Evolutionary conservation across 2,113 vertebrate genomes (phyloP).

Genomic region (Ploceus nigricollis): DNA sequence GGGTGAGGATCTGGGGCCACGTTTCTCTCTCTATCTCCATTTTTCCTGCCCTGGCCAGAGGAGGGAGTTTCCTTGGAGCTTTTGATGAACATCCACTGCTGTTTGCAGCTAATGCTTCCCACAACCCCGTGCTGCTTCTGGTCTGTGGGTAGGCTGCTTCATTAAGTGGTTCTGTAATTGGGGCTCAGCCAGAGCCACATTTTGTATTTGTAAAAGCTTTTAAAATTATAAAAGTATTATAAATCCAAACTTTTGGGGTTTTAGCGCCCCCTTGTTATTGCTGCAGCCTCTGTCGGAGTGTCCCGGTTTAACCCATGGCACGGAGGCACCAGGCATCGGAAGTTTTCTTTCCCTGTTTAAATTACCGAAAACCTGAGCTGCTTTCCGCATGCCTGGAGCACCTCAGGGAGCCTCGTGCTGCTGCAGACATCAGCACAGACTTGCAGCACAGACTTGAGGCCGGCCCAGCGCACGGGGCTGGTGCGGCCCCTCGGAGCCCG

Average conservation of each 20-base stretch:
- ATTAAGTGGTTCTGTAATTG: background rate
- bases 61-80: background rate
- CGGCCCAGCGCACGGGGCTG: too few species aligned
- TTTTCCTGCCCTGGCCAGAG: background rate
- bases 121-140: background rate
- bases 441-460: too few species aligned
- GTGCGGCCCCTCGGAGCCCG: rapidly evolving
- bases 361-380: background rate
- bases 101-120: background rate
- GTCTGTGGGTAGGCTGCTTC: background rate
- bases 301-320: background rate
- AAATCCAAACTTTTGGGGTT: background rate
- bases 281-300: background rate
- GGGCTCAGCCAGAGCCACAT: background rate
- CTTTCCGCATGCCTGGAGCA: background rate
- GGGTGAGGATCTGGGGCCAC: background rate
- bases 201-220: background rate
- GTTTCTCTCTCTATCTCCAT: rapidly evolving
- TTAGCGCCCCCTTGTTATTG: background rate
- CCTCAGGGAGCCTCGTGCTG: background rate
- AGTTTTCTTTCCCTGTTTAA: background rate
- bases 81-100: background rate
- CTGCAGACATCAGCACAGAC: background rate
- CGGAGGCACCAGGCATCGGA: background rate
- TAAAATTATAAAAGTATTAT: background rate